Evolutionary conservation across 1,140 invertebrate species (phyloP).

Genomic region (Gerris buenoi): DNA sequence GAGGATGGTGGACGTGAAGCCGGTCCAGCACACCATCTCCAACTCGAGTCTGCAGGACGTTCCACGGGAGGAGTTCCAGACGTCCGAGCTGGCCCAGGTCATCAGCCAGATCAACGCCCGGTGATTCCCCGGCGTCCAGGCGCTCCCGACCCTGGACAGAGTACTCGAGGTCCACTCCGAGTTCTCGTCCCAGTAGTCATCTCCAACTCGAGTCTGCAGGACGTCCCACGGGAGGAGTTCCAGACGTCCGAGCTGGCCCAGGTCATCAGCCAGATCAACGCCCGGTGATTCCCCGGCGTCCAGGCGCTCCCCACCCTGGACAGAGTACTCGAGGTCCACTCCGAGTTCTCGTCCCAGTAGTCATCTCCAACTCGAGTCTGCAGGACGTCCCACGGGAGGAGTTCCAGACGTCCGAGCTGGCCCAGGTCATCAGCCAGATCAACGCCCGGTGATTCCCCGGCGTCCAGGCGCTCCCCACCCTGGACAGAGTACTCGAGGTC

Average conservation of each 20-base stretch:
- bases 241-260: conserved; percentile 36
- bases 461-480: too few relatives aligned
- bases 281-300: neutral
- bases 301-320: too few relatives aligned
- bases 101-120: conserved; percentile 20
- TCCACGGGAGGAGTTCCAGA: conserved; percentile 45
- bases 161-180: too few relatives aligned
- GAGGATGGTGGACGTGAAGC: neutral
- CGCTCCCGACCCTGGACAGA: too few relatives aligned
- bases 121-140: too few relatives aligned
- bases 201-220: conserved; percentile 53
- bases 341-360: too few relatives aligned
- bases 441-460: conserved; percentile 11
- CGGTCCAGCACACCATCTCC: conserved; percentile 37
- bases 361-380: conserved; percentile 56
- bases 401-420: conserved; percentile 40
- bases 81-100: conserved; percentile 33
- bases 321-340: too few relatives aligned
- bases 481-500: too few relatives aligned
- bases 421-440: conserved; percentile 21
- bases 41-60: conserved; percentile 54
- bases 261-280: conserved; percentile 22
- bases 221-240: conserved; percentile 47
- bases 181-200: too few relatives aligned
- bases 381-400: conserved; percentile 50